Conservation (phyloP, 2,113 vertebrate species). For the Chloropsis hardwickii region DNA sequence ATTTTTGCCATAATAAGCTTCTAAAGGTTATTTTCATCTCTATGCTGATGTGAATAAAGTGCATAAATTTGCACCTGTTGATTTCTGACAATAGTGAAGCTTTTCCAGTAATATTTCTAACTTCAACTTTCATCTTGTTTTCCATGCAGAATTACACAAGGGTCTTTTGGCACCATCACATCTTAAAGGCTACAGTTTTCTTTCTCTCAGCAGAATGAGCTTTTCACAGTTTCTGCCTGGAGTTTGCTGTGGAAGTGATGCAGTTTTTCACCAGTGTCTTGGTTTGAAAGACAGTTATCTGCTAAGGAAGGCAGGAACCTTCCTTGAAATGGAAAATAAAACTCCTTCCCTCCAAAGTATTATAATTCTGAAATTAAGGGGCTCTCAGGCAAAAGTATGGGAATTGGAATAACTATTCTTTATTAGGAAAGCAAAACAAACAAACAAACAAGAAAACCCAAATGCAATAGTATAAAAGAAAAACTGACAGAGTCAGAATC, state of each 20-base stretch:
- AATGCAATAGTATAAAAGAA: too few species aligned
- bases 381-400: too few species aligned
- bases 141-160: neutral
- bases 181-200: neutral
- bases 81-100: slow-evolving; percentile 1
- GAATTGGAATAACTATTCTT: too few species aligned
- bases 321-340: too few species aligned
- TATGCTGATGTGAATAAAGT: neutral
- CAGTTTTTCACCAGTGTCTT: neutral
- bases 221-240: neutral
- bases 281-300: too few species aligned
- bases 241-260: neutral
- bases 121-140: neutral
- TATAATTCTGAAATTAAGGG: too few species aligned
- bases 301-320: too few species aligned
- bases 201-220: neutral
- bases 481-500: too few species aligned
- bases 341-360: too few species aligned
- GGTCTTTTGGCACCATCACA: neutral
- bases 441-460: too few species aligned
- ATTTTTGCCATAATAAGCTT: neutral
- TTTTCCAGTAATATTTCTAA: neutral
- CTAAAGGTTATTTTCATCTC: neutral
- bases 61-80: neutral
- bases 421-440: too few species aligned